These are phyloP conservation scores for Cheumatopsyche charites DNA, from an alignment of 1,140 invertebrate genomes.

Conservation along the genomic window DNA sequence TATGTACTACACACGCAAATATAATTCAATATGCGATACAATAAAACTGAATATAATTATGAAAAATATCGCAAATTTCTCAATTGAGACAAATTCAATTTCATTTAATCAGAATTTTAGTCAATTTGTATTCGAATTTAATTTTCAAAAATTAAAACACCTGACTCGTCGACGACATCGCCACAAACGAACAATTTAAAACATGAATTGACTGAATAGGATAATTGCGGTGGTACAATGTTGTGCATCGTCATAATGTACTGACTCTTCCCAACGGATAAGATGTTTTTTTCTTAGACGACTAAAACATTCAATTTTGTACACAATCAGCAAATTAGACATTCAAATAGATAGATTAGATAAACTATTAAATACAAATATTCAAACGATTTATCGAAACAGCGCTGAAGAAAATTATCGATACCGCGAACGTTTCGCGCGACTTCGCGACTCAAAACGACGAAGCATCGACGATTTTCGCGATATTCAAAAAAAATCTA, in stretches of 20 bases:
- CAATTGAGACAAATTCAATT: too few relatives aligned
- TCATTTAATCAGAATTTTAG: background rate
- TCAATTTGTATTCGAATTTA: background rate
- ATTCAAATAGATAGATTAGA: too few relatives aligned
- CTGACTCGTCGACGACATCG: background rate
- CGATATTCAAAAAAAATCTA: background rate
- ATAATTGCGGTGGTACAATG: conserved; percentile 6
- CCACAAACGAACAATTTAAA: conserved; percentile 6
- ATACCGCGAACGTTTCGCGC: background rate
- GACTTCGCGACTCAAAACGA: too few relatives aligned
- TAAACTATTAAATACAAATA: too few relatives aligned
- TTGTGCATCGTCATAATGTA: background rate
- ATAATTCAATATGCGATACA: too few relatives aligned
- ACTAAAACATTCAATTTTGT: background rate
- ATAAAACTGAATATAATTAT: too few relatives aligned
- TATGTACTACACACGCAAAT: background rate
- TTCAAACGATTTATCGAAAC: background rate
- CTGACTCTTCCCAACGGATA: background rate
- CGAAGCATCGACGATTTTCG: too few relatives aligned
- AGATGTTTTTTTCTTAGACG: background rate
- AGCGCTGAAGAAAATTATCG: background rate
- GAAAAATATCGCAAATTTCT: too few relatives aligned
- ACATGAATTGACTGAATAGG: conserved; percentile 15
- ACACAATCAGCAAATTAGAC: background rate
- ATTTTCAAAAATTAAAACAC: background rate